These are phyloP conservation scores for Molanna angustata DNA, from an alignment of 2,888 invertebrate genomes.

Conservation along the genomic window DNA sequence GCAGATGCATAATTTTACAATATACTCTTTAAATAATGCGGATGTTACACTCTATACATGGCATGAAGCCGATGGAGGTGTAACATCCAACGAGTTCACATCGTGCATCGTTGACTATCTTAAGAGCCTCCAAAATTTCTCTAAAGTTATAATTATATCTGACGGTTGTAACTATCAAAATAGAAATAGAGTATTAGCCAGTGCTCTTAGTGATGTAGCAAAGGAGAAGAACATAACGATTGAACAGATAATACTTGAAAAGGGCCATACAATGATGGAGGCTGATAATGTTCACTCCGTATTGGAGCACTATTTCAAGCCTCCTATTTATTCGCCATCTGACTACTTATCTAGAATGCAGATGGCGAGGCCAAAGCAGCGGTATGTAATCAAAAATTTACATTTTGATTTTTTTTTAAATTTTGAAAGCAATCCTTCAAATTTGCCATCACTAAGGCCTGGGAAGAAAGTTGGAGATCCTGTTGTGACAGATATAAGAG, in stretches of 20 bases:
- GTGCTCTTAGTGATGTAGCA: constrained; percentile 10
- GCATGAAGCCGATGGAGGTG: constrained; percentile 29
- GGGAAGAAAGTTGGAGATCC: constrained; percentile 1
- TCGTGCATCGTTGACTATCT: constrained; percentile 26
- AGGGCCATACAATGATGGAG: constrained; percentile 9
- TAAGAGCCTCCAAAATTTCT: constrained; percentile 1
- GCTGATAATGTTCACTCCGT: constrained; percentile 4
- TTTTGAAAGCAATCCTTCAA: not conserved
- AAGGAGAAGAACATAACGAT: not conserved
- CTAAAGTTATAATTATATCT: not conserved
- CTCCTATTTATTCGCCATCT: not conserved
- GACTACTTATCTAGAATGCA: not conserved
- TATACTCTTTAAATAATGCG: constrained; percentile 6
- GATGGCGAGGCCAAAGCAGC: not conserved
- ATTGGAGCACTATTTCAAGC: constrained; percentile 1
- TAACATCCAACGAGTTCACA: constrained; percentile 31
- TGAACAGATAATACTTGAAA: constrained; percentile 5
- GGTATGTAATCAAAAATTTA: not conserved
- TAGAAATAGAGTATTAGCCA: constrained; percentile 16
- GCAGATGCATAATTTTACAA: constrained; percentile 5
- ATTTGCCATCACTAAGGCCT: not conserved
- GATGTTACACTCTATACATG: constrained; percentile 19
- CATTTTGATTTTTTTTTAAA: not conserved
- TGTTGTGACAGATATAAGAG: not conserved
- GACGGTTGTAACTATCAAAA: constrained; percentile 20